These are phyloP conservation scores for Scyliorhinus canicula DNA, from an alignment of 2,797 vertebrate species.

Conservation along the genomic window DNA sequence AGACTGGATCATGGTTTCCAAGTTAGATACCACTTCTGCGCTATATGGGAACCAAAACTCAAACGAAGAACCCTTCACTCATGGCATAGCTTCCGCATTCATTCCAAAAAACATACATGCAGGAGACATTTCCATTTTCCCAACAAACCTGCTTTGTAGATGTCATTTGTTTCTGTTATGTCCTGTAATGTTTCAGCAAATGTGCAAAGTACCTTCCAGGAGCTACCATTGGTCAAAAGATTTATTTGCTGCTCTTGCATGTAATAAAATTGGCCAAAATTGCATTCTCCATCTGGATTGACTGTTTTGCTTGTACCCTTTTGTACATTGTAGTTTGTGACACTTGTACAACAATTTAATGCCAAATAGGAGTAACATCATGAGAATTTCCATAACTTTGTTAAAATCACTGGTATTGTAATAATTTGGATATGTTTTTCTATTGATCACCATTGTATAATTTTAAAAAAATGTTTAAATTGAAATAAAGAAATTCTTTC, in stretches of 20 bases:
- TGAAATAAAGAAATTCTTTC: conserved; percentile 35
- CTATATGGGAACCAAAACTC: neutral
- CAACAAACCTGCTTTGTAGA: neutral
- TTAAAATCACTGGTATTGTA: conserved; percentile 31
- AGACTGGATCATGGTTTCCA: neutral
- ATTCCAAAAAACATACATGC: neutral
- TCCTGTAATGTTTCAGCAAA: neutral
- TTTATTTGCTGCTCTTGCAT: conserved; percentile 35
- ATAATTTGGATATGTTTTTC: conserved; percentile 18
- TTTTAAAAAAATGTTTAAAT: conserved; percentile 27
- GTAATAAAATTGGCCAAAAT: conserved; percentile 25
- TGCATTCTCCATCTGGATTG: neutral
- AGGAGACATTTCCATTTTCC: neutral
- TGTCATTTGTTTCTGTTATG: neutral
- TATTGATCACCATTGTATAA: conserved; percentile 33
- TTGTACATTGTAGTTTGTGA: conserved; percentile 17
- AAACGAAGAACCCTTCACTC: neutral
- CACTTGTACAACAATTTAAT: neutral
- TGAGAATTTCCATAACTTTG: conserved; percentile 8
- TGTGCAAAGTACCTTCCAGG: neutral
- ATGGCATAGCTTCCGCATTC: neutral
- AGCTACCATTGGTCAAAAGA: neutral
- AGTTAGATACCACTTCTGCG: neutral
- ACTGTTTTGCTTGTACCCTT: neutral
- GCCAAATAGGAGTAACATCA: conserved; percentile 13